Base-by-base conservation (phyloP, 2,797 vertebrate species). In the Coluber constrictor region DNA sequence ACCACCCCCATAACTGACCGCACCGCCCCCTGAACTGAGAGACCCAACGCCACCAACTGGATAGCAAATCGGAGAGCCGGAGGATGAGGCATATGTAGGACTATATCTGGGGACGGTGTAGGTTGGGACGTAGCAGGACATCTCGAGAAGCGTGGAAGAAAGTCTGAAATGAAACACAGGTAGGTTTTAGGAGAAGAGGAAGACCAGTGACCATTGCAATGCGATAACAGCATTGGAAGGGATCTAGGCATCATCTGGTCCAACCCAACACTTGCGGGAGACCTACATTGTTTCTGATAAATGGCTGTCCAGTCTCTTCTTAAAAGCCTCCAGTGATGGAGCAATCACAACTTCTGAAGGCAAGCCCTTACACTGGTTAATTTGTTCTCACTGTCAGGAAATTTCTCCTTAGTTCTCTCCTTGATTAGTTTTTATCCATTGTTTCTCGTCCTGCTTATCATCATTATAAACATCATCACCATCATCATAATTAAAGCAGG, bases 1-100 rank as follows among this genome's bases (percentile, higher is more conserved):
- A 0, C n/a, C 25, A 0, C 74, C 56, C 2, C 66, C n/a, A 1
- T 18, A 79, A 43, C 74, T 79, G 3, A 43, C 2, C 8, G 0
- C 1, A 9, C 74, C 3, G 1, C 37, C 9, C 20, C 74, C 4
- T 43, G 74, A 43, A 11, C 32, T 11, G 7, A 90, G 63, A 15
- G 89, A 55, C 18, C 89, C 89, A n/a, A 90, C 0, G 11, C 32
- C 1, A 0, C 57, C 3, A 1, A 89, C 88, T 0, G 32, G n/a
- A 1, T 74, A 74, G n/a, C 66, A 74, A 37, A 74, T 13, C 0
- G 66, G 66, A 74, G 66, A 74, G 15, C 66, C 18, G n/a, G 15
- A 37, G 3, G n/a, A 18, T 9, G 66, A 16, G 15, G 7, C 16
- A 20, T 18, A n/a, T n/a, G n/a, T n/a, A n/a, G n/a, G n/a, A n/a